Conservation (phyloP, 2,113 vertebrate species). For the Varanus komodoensis region DNA sequence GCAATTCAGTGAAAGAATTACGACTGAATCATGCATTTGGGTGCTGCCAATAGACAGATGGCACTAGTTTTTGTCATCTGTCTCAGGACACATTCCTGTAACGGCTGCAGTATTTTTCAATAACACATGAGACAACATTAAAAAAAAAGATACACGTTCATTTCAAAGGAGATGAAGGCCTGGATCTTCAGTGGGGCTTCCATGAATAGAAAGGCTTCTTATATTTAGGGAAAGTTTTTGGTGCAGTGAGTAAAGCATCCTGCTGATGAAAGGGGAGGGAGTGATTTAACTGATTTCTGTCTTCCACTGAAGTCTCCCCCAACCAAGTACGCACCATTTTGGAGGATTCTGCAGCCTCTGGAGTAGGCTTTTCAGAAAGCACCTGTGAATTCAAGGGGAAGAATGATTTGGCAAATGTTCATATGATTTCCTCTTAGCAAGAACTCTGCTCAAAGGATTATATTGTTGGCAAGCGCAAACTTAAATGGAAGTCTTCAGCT, state of each 20-base stretch:
- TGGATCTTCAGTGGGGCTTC: neutral
- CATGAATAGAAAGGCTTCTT: neutral
- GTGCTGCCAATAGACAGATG: constrained; percentile 61
- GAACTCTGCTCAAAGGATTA: too few relatives aligned
- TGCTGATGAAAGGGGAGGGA: neutral
- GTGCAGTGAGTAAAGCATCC: neutral
- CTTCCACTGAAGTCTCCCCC: too few relatives aligned
- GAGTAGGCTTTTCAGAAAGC: neutral
- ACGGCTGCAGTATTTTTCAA: constrained; percentile 31
- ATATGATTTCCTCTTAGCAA: neutral
- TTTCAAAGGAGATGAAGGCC: neutral
- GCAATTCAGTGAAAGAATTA: constrained; percentile 41
- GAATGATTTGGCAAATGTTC: neutral
- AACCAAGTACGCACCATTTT: neutral
- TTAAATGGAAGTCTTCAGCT: constrained; percentile 9
- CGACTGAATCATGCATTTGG: constrained; percentile 33
- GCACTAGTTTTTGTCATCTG: constrained; percentile 52
- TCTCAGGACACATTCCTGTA: constrained; percentile 40
- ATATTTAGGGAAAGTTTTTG: neutral
- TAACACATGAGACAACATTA: constrained; percentile 33
- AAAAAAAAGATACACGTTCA: constrained; percentile 29
- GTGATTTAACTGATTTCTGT: neutral
- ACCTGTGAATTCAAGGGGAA: neutral
- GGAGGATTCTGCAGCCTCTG: neutral
- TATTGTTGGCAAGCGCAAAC: neutral